These are phyloP conservation scores for Suricata suricatta DNA, from an alignment of 2,113 vertebrate genomes.

Conservation along the genomic window DNA sequence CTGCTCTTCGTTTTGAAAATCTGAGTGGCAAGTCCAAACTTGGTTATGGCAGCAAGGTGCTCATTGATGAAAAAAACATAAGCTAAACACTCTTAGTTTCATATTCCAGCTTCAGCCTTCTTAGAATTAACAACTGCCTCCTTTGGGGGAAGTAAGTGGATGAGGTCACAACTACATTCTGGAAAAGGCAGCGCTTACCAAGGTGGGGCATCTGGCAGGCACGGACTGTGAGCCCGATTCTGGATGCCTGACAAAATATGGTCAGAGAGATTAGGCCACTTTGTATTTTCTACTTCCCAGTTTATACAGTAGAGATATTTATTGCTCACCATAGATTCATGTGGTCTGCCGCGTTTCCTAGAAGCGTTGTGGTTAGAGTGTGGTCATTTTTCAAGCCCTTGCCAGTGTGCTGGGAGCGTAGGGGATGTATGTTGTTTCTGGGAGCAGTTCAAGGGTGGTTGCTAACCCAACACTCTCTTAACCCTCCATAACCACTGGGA, in stretches of 20 bases:
- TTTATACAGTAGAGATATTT: background rate
- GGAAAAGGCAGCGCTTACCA: background rate
- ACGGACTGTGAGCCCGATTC: background rate
- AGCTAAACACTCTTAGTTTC: background rate
- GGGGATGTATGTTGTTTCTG: background rate
- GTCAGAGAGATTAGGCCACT: background rate
- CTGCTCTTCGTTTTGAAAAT: background rate
- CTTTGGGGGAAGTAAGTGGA: background rate
- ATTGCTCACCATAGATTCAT: background rate
- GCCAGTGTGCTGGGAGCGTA: background rate
- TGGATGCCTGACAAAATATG: background rate
- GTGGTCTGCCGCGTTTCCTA: background rate
- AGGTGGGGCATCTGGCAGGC: background rate
- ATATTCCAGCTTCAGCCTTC: background rate
- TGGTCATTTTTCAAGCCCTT: background rate
- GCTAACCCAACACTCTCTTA: background rate
- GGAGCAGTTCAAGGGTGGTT: background rate
- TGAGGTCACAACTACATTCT: background rate
- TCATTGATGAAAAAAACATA: background rate
- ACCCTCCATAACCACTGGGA: background rate
- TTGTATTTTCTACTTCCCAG: background rate
- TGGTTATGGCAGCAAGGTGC: background rate
- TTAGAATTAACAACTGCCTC: background rate
- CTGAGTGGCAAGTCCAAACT: background rate
- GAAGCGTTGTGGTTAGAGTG: background rate